Evolutionary conservation across 2,113 vertebrate genomes (phyloP).

Genomic region (Cyrtonyx montezumae): DNA sequence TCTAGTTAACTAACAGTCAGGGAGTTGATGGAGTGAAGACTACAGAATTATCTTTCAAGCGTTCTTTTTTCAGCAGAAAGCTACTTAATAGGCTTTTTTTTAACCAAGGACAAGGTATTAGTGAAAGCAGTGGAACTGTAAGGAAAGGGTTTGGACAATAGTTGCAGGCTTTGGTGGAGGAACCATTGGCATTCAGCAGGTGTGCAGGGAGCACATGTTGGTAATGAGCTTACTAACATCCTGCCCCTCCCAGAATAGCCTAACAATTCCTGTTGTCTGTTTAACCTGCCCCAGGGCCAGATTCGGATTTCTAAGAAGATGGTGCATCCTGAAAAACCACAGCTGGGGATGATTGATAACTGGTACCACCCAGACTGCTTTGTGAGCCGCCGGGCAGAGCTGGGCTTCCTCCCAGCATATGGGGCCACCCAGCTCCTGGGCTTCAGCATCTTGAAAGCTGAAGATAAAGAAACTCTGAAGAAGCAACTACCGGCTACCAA

Average conservation of each 20-base stretch:
- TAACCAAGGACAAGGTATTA: neutral
- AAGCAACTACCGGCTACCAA: slow-evolving; percentile 89
- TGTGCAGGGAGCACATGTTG: neutral
- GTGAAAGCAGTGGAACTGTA: neutral
- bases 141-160: neutral
- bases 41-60: neutral
- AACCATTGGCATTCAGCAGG: neutral
- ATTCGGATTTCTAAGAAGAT: slow-evolving; percentile 96
- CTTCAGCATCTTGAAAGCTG: slow-evolving; percentile 83
- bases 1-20: neutral
- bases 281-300: slow-evolving; percentile 82
- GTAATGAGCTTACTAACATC: neutral
- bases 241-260: neutral
- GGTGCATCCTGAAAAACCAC: slow-evolving; percentile 92
- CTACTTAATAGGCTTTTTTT: neutral
- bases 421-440: slow-evolving; percentile 89
- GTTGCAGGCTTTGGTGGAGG: neutral
- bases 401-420: slow-evolving; percentile 87
- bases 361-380: slow-evolving; percentile 97
- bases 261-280: neutral
- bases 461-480: slow-evolving; percentile 91
- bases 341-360: slow-evolving; percentile 96
- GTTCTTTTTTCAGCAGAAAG: neutral
- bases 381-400: slow-evolving; percentile 85
- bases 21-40: neutral